Conservation (phyloP, 2,888 invertebrate species). For the Hyposoter dolosus region DNA sequence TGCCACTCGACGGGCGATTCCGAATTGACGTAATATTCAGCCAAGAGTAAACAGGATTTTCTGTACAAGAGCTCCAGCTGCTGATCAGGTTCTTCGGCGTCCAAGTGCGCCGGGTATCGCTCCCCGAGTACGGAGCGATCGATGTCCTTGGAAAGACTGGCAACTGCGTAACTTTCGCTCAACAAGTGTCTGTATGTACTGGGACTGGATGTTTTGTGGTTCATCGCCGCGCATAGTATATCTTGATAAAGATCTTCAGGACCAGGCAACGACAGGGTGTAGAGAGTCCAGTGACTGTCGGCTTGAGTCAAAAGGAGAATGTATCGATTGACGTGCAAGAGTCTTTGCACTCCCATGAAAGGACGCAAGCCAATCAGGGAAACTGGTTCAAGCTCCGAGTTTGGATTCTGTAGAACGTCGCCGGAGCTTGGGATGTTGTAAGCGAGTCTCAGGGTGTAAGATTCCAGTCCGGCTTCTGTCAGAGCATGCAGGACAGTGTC, state of each 20-base stretch:
- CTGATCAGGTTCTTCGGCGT: constrained; percentile 72
- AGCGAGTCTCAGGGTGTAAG: constrained; percentile 88
- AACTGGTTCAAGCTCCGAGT: constrained; percentile 87
- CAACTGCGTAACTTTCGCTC: constrained; percentile 90
- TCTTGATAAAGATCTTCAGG: constrained; percentile 89
- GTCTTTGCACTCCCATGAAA: constrained; percentile 88
- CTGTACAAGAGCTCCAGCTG: constrained; percentile 85
- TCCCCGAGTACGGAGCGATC: constrained; percentile 60
- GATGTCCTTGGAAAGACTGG: constrained; percentile 85
- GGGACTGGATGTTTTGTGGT: constrained; percentile 88
- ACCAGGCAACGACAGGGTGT: constrained; percentile 89
- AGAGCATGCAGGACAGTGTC: constrained; percentile 90
- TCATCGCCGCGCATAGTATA: constrained; percentile 89
- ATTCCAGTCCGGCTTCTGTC: constrained; percentile 91
- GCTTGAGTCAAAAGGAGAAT: constrained; percentile 87
- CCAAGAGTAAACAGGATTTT: constrained; percentile 87
- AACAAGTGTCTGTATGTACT: constrained; percentile 90
- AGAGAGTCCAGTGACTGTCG: constrained; percentile 90
- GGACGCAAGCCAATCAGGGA: constrained; percentile 89
- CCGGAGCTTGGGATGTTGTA: constrained; percentile 87
- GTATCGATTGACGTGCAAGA: constrained; percentile 85
- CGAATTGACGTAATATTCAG: constrained; percentile 86
- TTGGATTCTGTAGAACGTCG: constrained; percentile 85
- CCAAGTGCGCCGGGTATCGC: constrained; percentile 64
- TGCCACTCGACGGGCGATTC: constrained; percentile 83